Evolutionary conservation across 2,888 invertebrate genomes (phyloP).

Genomic region (Eugnorisma glareosa): DNA sequence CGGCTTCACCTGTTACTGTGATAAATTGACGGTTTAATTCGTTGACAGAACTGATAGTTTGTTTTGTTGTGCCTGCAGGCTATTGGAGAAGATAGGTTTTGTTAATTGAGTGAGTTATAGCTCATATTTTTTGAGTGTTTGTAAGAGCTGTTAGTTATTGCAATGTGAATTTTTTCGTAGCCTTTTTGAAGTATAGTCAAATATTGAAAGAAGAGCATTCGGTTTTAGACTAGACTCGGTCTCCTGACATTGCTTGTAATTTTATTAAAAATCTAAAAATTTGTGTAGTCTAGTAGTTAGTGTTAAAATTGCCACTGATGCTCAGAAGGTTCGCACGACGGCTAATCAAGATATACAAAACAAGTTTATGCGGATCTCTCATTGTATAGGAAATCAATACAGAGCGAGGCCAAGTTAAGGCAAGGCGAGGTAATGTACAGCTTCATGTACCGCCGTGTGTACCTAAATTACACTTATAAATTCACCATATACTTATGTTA

Average conservation of each 20-base stretch:
- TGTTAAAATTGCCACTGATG: background rate
- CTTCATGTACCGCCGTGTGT: no score
- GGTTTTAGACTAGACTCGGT: background rate
- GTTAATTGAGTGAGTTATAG: slow-evolving; percentile 15
- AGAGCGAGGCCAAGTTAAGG: no score
- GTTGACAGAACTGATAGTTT: slow-evolving; percentile 27
- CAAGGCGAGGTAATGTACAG: no score
- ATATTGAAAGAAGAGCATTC: background rate
- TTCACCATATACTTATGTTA: background rate
- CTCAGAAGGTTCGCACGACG: no score
- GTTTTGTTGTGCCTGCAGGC: slow-evolving; percentile 20
- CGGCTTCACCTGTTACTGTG: slow-evolving; percentile 58
- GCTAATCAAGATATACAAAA: no score
- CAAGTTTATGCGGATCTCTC: no score
- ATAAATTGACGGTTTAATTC: slow-evolving; percentile 55
- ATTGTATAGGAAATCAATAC: no score
- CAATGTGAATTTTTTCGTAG: background rate
- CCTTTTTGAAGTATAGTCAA: background rate
- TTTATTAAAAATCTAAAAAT: background rate
- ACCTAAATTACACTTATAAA: background rate
- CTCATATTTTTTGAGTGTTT: background rate
- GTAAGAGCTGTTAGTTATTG: background rate
- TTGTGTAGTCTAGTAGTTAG: no score
- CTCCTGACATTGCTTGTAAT: background rate
- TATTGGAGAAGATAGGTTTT: slow-evolving; percentile 2